These are phyloP conservation scores for Microctonus brassicae DNA, from an alignment of 2,888 invertebrate species.

Conservation along the genomic window DNA sequence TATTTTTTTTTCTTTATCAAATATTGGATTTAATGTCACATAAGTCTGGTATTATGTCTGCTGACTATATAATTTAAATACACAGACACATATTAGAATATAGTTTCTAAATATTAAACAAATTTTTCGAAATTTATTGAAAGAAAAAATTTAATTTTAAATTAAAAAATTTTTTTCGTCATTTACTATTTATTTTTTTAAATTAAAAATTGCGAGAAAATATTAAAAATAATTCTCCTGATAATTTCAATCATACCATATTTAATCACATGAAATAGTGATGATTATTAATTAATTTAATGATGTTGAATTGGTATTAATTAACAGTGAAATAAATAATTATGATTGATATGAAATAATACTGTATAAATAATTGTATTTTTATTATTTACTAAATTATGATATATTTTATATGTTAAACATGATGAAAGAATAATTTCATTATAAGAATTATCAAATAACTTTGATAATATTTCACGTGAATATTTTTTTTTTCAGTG, in stretches of 20 bases:
- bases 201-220: neutral
- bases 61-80: neutral
- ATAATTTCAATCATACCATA: neutral
- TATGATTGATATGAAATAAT: too few relatives aligned
- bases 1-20: constrained; percentile 5
- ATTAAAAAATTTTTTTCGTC: too few relatives aligned
- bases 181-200: neutral
- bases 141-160: too few relatives aligned
- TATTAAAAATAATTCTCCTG: neutral
- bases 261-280: neutral
- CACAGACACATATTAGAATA: neutral
- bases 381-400: too few relatives aligned
- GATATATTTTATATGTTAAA: too few relatives aligned
- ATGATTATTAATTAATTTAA: neutral
- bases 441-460: too few relatives aligned
- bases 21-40: neutral
- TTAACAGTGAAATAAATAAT: neutral
- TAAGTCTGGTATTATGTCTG: neutral
- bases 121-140: neutral
- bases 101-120: neutral
- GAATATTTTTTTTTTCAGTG: too few relatives aligned
- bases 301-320: neutral
- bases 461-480: too few relatives aligned
- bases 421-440: too few relatives aligned
- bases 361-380: too few relatives aligned